These are phyloP conservation scores for Tympanuchus pallidicinctus DNA, from an alignment of 2,113 vertebrate genomes.

Conservation along the genomic window DNA sequence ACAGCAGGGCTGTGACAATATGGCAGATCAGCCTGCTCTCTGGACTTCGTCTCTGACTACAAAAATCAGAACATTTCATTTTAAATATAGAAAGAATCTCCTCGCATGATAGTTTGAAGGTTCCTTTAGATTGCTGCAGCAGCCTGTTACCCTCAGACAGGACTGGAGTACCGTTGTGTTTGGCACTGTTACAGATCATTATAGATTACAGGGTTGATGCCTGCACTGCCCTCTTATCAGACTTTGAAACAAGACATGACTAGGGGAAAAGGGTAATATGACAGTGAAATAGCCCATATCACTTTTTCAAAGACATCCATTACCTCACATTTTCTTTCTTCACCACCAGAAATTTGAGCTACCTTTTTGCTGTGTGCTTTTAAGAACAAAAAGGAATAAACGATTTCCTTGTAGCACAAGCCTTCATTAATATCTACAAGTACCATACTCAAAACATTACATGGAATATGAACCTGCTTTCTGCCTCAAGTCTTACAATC, in stretches of 20 bases:
- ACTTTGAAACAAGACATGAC: background rate
- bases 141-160: background rate
- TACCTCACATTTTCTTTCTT: background rate
- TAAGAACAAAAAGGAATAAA: slow-evolving; percentile 9
- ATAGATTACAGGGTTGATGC: background rate
- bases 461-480: background rate
- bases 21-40: background rate
- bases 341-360: background rate
- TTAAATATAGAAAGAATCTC: background rate
- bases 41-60: background rate
- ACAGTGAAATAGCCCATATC: background rate
- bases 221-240: background rate
- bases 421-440: background rate
- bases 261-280: background rate
- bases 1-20: background rate
- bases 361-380: background rate
- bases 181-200: background rate
- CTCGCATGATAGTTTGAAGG: background rate
- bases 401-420: background rate
- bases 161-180: background rate
- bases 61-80: background rate
- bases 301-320: background rate
- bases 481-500: slow-evolving; percentile 1
- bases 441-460: background rate
- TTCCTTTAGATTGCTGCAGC: background rate